These are phyloP conservation scores for Galagoides demidoff DNA, from an alignment of 2,797 vertebrate species.

Conservation along the genomic window DNA sequence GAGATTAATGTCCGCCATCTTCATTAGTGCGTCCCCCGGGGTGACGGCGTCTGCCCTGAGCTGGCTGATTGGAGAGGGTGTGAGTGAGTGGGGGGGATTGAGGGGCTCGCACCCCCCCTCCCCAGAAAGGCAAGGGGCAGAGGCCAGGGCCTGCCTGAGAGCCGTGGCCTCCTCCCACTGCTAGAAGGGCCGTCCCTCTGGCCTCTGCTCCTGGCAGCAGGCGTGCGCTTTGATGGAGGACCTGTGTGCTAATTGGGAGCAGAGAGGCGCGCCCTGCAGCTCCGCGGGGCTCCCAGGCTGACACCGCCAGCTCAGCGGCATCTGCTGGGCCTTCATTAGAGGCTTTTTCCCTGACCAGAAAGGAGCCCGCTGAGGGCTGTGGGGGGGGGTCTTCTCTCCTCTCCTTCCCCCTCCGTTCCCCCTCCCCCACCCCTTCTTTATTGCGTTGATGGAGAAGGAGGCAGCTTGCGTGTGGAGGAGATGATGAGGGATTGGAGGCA, in stretches of 20 bases:
- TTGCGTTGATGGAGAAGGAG: constrained; percentile 67
- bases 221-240: constrained; percentile 87
- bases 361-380: constrained; percentile 76
- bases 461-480: constrained; percentile 40
- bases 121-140: constrained; percentile 79
- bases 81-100: constrained; percentile 63
- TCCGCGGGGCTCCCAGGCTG: constrained; percentile 85
- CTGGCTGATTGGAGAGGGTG: constrained; percentile 84
- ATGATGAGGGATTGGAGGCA: constrained; percentile 46
- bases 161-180: constrained; percentile 78
- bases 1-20: constrained; percentile 91
- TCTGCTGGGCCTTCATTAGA: constrained; percentile 86
- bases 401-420: neutral
- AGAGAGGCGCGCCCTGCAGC: constrained; percentile 86
- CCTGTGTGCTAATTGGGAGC: constrained; percentile 90
- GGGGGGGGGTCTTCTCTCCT: constrained; percentile 6
- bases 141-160: constrained; percentile 74
- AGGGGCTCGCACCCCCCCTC: constrained; percentile 78
- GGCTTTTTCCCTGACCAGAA: constrained; percentile 85
- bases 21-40: constrained; percentile 89
- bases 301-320: constrained; percentile 85
- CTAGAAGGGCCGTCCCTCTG: constrained; percentile 81
- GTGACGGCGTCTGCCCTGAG: constrained; percentile 87
- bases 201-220: constrained; percentile 84
- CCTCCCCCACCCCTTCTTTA: constrained; percentile 48